Percentiles rank a stretch among this genome's conserved stretches.
Conservation (phyloP, 2,888 invertebrate genomes). For the Piscicola geometra region DNA sequence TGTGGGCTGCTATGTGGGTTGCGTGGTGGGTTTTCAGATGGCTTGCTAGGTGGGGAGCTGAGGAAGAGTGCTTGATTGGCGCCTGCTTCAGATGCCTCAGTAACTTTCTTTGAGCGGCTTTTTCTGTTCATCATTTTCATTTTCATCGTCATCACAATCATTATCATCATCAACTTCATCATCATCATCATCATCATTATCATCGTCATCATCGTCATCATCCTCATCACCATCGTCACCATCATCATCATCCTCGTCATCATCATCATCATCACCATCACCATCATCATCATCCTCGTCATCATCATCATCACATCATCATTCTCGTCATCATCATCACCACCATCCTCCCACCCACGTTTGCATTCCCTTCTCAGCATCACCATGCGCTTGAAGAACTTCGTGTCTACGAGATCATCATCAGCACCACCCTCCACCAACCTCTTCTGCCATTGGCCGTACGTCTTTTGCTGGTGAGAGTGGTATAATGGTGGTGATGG, state of each 20-base stretch:
- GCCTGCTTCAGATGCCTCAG: background rate
- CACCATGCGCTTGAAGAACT: slow-evolving; percentile 18
- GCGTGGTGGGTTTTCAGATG: no score
- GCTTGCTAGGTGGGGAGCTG: no score
- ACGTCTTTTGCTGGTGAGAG: background rate
- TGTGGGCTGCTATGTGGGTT: no score
- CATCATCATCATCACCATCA: background rate
- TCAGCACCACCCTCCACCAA: slow-evolving; percentile 19
- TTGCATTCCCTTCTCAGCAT: background rate
- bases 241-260: background rate
- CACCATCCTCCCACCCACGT: background rate
- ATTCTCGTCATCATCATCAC: no score
- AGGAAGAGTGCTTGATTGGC: background rate
- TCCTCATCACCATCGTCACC: slow-evolving; percentile 23
- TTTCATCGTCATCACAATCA: background rate
- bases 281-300: background rate
- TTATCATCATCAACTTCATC: slow-evolving; percentile 15
- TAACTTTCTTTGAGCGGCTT: background rate
- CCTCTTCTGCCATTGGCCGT: slow-evolving; percentile 24
- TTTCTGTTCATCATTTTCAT: background rate
- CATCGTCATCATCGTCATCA: slow-evolving; percentile 26
- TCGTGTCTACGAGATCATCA: slow-evolving; percentile 20
- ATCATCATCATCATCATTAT: slow-evolving; percentile 30
- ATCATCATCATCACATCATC: background rate
- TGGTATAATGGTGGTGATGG: no score